Base-by-base conservation (phyloP, 1,140 invertebrate genomes). In the Battus philenor region DNA sequence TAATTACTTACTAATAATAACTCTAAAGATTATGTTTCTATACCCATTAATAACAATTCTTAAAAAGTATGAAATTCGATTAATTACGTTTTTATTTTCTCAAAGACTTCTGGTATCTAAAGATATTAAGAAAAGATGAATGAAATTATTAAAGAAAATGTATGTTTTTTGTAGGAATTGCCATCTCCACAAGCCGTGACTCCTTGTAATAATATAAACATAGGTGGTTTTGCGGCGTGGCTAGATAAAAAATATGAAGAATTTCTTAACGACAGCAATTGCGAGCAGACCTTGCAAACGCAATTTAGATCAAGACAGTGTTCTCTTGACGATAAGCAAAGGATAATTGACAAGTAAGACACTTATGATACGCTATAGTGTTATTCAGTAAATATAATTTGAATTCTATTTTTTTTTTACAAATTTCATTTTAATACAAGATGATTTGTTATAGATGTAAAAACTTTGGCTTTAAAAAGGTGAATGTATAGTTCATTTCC, bases 231-330 rank as follows among this genome's bases (percentile, higher is more conserved):
- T 27, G 68, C 74, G 1, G 36, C 33, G 5, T 81, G 77, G 77
- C 47, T 81, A 5, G 72, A 81, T 50, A 43, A 47, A 7, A 81
- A 81, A 52, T 81, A 81, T 27, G 39, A 56, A 4, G 59, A 78
- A 41, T 81, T 59, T 31, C 31, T 73, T 10, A 38, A 44, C 6
- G 50, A 63, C 15, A 50, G 11, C 12, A 26, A 53, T 22, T 29
- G 15, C 7, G 10, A 50, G 44, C 18, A 31, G 24, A 45, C 11
- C 50, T 27, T 18, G 18, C n/a, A n/a, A n/a, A 31, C 8, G 11
- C 36, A 34, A 33, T 45, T 10, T 27, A 24, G 41, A 4, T 13
- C 47, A 15, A 50, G 36, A 12, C 47, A 56, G 34, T 39, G 44
- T 5, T 50, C 52, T 0, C 29, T 26, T 10, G 10, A 44, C 1